A percentile compares a stretch with the other conserved stretches of the same genome.
Conservation (phyloP, 1,140 invertebrate genomes). For the Olivierus martensii region DNA sequence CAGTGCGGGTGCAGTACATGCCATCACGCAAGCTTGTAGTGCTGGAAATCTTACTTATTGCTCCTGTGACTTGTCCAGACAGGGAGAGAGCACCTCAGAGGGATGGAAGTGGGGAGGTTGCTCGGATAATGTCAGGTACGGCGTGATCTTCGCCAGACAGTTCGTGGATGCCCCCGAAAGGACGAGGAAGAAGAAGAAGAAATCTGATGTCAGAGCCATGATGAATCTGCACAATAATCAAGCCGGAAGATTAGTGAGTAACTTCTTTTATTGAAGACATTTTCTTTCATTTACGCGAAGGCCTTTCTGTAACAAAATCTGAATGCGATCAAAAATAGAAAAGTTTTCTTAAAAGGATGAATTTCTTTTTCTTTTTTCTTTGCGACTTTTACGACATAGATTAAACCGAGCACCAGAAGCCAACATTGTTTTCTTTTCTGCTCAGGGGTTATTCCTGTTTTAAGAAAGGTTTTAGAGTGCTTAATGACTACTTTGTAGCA, state of each 20-base stretch:
- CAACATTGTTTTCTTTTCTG: too few species aligned
- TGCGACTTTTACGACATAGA: too few species aligned
- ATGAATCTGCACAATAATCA: conserved; percentile 55
- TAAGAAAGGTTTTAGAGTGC: too few species aligned
- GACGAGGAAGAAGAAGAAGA: conserved; percentile 25
- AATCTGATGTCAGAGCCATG: conserved; percentile 32
- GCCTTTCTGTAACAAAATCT: too few species aligned
- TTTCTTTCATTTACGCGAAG: too few species aligned
- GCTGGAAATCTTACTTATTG: conserved; percentile 50
- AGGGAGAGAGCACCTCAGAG: conserved; percentile 37
- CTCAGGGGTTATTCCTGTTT: too few species aligned
- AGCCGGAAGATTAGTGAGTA: conserved; percentile 43
- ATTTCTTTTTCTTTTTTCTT: too few species aligned
- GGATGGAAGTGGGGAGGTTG: conserved; percentile 55
- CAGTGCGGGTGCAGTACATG: conserved; percentile 49
- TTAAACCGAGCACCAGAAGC: too few species aligned
- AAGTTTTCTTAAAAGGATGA: too few species aligned
- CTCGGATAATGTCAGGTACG: conserved; percentile 49
- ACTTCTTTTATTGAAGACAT: too few species aligned
- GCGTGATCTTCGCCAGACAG: conserved; percentile 39
- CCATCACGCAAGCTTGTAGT: conserved; percentile 47
- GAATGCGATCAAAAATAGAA: too few species aligned
- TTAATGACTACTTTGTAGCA: too few species aligned
- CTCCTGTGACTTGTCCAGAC: conserved; percentile 40
- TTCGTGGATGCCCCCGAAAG: conserved; percentile 46